Base-by-base conservation (phyloP, 2,888 invertebrate species). In the Dione vanillae region DNA sequence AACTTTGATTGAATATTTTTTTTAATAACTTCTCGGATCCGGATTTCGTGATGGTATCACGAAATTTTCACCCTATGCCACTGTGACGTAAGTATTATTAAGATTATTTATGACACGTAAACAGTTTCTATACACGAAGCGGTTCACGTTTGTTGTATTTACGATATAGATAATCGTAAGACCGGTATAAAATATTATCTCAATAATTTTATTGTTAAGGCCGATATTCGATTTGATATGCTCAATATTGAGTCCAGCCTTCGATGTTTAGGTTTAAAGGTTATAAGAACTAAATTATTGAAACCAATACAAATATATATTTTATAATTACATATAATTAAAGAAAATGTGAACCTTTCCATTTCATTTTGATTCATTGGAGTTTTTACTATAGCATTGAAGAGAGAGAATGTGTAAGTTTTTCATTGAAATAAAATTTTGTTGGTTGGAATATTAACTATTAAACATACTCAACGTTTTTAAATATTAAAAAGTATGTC, bases 151-250 rank as follows among this genome's bases (percentile, higher is more conserved):
- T 56, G 56, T 45, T 61, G 1, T 61, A 2, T 61, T 27, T 27
- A 45, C 16, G 61, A 45, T 61, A 61, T 6, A 16, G 10, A 27
- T 61, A 61, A 61, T 45, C 27, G 11, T 61, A n/a, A 45, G 27
- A 45, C 27, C 7, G 43, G 45, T 11, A 61, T 61, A 27, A 35
- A 61, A 41, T 45, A 35, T 61, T 61, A 61, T 61, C 61, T 35
- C 16, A 35, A 61, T 43, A 5, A 40, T 12, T 56, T 40, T 40
- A 56, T 40, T 56, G 56, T 16, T 56, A 40, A 19, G 16, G 16
- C 56, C 56, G 37, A 56, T 56, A 56, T 56, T 56, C 40, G 16
- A n/a, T 61, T 35, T 45, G 35, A 35, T n/a, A 16, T 61, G 14
- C 61, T 16, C 45, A 61, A 61, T 35, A 59, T 6, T 61, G n/a